These are phyloP conservation scores for Monomorium pharaonis DNA, from an alignment of 1,140 invertebrate species.

Conservation along the genomic window DNA sequence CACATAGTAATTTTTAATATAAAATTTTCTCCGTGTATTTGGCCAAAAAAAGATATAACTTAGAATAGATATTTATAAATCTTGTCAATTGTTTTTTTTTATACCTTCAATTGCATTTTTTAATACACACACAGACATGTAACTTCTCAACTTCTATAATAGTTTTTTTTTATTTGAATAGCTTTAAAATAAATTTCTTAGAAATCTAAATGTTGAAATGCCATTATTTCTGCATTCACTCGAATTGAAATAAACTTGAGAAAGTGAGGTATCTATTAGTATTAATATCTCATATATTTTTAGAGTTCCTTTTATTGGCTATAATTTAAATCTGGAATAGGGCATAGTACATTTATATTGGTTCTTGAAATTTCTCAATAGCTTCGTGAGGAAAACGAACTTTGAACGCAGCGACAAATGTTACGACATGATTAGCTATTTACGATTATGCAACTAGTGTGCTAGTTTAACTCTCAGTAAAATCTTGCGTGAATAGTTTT, in stretches of 20 bases:
- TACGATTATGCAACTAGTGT: not conserved
- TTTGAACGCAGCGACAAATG: not conserved
- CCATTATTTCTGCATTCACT: not conserved
- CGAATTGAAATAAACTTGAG: not conserved
- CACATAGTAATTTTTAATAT: too few relatives aligned
- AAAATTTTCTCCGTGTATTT: too few relatives aligned
- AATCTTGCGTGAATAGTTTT: not conserved
- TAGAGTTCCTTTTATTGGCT: not conserved
- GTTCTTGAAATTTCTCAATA: not conserved
- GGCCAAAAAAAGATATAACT: not conserved
- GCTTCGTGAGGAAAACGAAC: not conserved
- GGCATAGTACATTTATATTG: not conserved
- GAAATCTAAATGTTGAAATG: not conserved
- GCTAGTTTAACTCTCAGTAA: not conserved
- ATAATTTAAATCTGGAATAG: not conserved
- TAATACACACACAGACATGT: not conserved
- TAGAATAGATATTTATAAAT: not conserved
- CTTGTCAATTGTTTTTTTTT: not conserved
- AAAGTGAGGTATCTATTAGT: not conserved
- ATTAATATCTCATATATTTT: conserved; percentile 15
- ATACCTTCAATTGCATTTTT: not conserved
- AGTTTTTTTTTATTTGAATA: not conserved
- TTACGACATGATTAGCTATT: not conserved
- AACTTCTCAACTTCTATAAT: not conserved
- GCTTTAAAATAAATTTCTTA: not conserved